Conservation (phyloP, 2,797 vertebrate genomes). For the Balearica regulorum region DNA sequence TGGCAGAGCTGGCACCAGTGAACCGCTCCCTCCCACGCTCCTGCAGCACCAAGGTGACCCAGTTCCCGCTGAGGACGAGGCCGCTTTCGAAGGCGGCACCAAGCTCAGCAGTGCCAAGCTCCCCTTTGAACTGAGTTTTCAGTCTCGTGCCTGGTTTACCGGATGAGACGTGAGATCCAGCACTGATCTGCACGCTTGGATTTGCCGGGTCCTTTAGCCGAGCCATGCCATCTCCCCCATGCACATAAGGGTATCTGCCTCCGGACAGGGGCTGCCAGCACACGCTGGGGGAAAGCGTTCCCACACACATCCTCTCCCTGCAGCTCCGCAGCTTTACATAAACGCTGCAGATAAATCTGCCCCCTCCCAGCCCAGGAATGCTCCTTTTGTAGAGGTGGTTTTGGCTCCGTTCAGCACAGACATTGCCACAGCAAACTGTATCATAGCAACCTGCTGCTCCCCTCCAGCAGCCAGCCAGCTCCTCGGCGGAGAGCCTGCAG, state of each 20-base stretch:
- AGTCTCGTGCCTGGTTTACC: accelerated
- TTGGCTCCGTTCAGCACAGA: slow-evolving; percentile 18
- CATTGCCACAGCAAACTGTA: slow-evolving; percentile 31
- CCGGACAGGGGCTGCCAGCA: background rate
- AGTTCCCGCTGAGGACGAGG: accelerated
- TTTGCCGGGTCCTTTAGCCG: background rate
- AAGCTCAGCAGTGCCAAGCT: background rate
- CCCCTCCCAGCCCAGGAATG: slow-evolving; percentile 39
- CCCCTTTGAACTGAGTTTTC: background rate
- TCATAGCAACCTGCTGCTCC: slow-evolving; percentile 56
- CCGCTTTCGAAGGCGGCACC: background rate
- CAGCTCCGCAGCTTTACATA: slow-evolving; percentile 4
- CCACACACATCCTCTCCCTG: slow-evolving; percentile 5
- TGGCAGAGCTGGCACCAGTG: background rate
- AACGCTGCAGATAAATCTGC: slow-evolving; percentile 17
- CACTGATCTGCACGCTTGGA: background rate
- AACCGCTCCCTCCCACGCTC: accelerated
- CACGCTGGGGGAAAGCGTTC: background rate
- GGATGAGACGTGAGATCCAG: background rate
- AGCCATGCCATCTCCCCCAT: background rate
- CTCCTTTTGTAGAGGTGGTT: slow-evolving; percentile 35
- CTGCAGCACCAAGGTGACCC: background rate
- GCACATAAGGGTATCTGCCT: background rate
- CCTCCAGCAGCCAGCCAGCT: background rate
- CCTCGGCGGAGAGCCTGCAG: background rate